Percentiles rank a stretch among this genome's conserved stretches.
phyloP scores from a whole-genome alignment of 92 coral and sea anemone genomes.

The Porites rus region DNA sequence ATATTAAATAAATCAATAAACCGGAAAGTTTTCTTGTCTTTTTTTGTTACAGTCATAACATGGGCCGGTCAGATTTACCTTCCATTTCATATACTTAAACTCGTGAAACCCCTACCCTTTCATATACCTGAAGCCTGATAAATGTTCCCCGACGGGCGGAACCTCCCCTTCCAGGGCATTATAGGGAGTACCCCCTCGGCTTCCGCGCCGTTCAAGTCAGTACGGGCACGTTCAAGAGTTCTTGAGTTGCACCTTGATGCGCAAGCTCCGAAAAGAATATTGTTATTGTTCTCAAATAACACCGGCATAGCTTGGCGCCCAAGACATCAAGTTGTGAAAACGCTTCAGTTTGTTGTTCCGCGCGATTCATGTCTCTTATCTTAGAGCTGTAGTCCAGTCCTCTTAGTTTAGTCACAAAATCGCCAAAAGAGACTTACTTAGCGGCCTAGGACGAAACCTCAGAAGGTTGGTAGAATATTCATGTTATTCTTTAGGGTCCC shows the following conservation, averaged over 20 bases:
- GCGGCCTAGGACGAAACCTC: neutral
- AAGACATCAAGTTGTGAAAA: neutral
- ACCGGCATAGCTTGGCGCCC: neutral
- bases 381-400: neutral
- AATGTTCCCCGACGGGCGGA: too few species aligned
- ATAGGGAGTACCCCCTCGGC: too few species aligned
- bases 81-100: too few species aligned
- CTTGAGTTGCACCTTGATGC: neutral
- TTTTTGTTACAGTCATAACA: too few species aligned
- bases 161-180: too few species aligned
- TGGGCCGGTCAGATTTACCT: too few species aligned
- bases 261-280: neutral
- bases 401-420: neutral
- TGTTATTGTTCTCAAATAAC: neutral
- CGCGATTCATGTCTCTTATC: neutral
- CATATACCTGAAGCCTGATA: too few species aligned
- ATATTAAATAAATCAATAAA: too few species aligned
- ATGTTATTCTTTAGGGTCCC: neutral
- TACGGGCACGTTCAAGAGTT: too few species aligned
- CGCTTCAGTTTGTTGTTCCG: neutral
- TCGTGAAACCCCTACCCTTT: too few species aligned
- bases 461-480: neutral
- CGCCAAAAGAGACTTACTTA: neutral
- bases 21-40: too few species aligned
- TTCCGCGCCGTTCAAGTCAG: too few species aligned